phyloP scores from a whole-genome alignment of 2,113 vertebrate genomes.

The Murina feae region DNA sequence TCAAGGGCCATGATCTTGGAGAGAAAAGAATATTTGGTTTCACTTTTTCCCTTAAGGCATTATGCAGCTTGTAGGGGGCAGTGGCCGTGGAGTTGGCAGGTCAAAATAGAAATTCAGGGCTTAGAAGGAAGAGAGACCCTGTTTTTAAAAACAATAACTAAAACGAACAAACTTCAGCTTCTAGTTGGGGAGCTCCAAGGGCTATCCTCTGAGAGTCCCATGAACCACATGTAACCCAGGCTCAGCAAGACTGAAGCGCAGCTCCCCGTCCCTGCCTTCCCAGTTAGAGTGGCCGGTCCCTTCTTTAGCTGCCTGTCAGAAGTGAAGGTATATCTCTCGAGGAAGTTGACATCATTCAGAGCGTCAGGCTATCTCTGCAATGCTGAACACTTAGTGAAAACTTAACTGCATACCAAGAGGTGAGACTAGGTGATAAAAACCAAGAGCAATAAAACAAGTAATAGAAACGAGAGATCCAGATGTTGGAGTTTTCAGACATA shows the following conservation, averaged over 20 bases:
- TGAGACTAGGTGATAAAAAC: background rate
- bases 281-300: background rate
- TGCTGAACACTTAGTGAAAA: background rate
- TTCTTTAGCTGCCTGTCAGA: background rate
- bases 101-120: background rate
- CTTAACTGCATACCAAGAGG: background rate
- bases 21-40: background rate
- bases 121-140: background rate
- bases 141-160: background rate
- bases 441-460: background rate
- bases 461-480: background rate
- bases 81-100: background rate
- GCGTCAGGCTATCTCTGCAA: background rate
- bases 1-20: background rate
- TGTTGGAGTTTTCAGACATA: background rate
- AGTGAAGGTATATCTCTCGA: background rate
- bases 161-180: background rate
- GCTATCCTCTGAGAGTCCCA: background rate
- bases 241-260: background rate
- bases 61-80: background rate
- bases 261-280: background rate
- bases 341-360: background rate
- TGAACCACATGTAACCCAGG: background rate
- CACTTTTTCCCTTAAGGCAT: background rate
- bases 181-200: background rate